phyloP scores from a whole-genome alignment of 2,113 vertebrate species.

The Syrmaticus mikado region DNA sequence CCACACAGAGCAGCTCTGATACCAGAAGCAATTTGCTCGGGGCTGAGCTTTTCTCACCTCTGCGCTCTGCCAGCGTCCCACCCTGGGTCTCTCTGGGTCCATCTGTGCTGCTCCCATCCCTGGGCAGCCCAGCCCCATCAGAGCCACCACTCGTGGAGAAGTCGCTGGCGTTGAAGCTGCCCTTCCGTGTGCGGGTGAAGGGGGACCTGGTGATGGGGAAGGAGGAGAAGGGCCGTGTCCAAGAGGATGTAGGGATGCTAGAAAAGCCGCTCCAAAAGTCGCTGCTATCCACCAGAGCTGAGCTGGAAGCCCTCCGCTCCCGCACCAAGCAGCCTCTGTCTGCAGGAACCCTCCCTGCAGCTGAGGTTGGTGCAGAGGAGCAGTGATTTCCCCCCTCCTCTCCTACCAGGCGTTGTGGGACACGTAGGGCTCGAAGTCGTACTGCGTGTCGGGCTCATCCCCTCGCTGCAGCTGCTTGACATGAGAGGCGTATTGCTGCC shows the following conservation, averaged over 20 bases:
- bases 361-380: neutral
- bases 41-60: constrained; percentile 75
- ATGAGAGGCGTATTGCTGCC: constrained; percentile 91
- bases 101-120: constrained; percentile 22
- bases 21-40: rapidly evolving
- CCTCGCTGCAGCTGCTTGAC: constrained; percentile 88
- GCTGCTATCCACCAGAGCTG: rapidly evolving
- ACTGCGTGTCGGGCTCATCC: constrained; percentile 82
- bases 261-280: no score
- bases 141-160: neutral
- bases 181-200: constrained; percentile 77
- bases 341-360: neutral
- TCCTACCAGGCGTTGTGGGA: constrained; percentile 72
- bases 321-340: rapidly evolving
- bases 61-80: constrained; percentile 57
- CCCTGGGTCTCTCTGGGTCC: constrained; percentile 58
- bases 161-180: constrained; percentile 83
- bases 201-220: constrained; percentile 71
- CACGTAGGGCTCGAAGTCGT: constrained; percentile 88
- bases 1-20: neutral
- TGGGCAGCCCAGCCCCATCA: constrained; percentile 47
- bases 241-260: neutral
- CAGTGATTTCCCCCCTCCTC: rapidly evolving
- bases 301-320: neutral
- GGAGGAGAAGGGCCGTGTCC: rapidly evolving